Evolutionary conservation across 2,113 vertebrate genomes (phyloP).

Genomic region (Zosterops borbonicus): DNA sequence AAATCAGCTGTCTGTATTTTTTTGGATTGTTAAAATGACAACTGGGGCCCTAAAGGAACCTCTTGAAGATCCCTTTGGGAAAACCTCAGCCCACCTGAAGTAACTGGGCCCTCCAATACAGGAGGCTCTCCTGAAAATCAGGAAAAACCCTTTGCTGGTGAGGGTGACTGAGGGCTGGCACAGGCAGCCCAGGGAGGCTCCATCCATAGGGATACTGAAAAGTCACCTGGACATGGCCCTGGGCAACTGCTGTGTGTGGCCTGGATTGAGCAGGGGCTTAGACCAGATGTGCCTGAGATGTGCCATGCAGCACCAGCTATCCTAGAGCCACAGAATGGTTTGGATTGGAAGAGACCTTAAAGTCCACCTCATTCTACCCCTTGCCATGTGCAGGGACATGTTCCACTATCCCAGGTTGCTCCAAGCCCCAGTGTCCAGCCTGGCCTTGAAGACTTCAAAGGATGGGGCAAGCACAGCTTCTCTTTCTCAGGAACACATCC

Average conservation of each 20-base stretch:
- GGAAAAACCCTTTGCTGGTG: no score
- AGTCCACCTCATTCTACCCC: rapidly evolving
- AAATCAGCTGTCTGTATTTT: not conserved
- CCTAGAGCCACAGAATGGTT: not conserved
- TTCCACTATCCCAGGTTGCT: not conserved
- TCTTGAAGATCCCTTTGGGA: not conserved
- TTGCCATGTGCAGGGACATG: not conserved
- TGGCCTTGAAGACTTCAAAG: not conserved
- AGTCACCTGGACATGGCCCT: rapidly evolving
- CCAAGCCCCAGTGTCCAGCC: rapidly evolving
- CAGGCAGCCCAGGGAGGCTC: not conserved
- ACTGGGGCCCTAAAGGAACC: rapidly evolving
- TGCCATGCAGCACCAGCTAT: not conserved
- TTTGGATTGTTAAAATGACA: not conserved
- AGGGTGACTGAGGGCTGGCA: not conserved
- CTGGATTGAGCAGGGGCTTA: no score
- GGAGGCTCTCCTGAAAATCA: not conserved
- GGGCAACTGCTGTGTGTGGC: not conserved
- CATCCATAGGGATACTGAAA: not conserved
- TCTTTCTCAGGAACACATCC: rapidly evolving
- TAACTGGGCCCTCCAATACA: no score
- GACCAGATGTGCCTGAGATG: rapidly evolving
- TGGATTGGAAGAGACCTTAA: not conserved
- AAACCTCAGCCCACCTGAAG: not conserved
- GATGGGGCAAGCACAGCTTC: not conserved